Percentiles rank a stretch among this genome's conserved stretches.
phyloP scores from a whole-genome alignment of 2,797 vertebrate genomes.

The Notoglanidium macrostoma region DNA sequence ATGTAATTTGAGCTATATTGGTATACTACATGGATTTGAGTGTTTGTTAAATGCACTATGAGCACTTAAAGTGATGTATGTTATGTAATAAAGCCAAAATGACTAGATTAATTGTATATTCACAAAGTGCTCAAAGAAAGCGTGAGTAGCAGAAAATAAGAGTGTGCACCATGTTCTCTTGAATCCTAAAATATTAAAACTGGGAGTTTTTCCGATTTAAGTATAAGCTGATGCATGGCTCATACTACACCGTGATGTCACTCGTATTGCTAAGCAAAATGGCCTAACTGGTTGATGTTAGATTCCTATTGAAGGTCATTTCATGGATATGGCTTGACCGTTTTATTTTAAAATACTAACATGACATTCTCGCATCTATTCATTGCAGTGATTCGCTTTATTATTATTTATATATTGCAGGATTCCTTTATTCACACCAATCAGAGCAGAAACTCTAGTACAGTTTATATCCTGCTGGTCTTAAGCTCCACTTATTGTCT shows the following conservation, averaged over 20 bases:
- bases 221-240: neutral
- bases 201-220: neutral
- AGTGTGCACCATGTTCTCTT: too few species aligned
- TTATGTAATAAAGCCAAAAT: neutral
- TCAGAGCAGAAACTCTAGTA: constrained; percentile 54
- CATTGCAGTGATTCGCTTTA: neutral
- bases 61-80: neutral
- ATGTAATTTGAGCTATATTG: too few species aligned
- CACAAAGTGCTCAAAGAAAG: neutral
- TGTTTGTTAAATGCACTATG: neutral
- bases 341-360: neutral
- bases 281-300: neutral
- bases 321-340: neutral
- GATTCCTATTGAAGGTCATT: neutral
- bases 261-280: neutral
- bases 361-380: neutral
- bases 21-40: neutral
- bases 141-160: neutral
- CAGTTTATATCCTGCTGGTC: constrained; percentile 34
- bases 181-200: neutral
- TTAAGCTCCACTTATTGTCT: constrained; percentile 36
- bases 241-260: neutral
- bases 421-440: constrained; percentile 52
- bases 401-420: too few species aligned
- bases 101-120: neutral